phyloP scores from a whole-genome alignment of 1,140 invertebrate species.

The Galleria mellonella region DNA sequence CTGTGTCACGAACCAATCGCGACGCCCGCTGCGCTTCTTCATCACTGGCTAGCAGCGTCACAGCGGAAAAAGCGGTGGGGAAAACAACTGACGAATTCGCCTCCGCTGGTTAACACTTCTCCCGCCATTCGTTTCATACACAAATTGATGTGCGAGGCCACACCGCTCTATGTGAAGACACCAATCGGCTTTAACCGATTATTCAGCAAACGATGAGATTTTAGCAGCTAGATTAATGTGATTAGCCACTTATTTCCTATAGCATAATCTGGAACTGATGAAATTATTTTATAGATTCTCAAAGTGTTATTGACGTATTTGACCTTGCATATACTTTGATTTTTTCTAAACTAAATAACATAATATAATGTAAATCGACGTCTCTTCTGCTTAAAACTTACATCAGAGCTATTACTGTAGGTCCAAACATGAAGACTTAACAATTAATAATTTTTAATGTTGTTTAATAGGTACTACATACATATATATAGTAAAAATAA shows the following conservation, averaged over 20 bases:
- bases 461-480: no score
- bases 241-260: background rate
- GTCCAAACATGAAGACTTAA: no score
- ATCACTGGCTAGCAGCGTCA: slow-evolving; percentile 37
- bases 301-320: no score
- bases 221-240: slow-evolving; percentile 1
- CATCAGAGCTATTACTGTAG: no score
- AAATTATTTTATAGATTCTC: background rate
- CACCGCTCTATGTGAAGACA: slow-evolving; percentile 43
- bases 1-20: slow-evolving; percentile 36
- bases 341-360: no score
- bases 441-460: no score
- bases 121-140: slow-evolving; percentile 47
- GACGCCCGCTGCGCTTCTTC: slow-evolving; percentile 21
- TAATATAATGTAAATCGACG: no score
- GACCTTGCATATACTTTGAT: no score
- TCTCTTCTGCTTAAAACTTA: no score
- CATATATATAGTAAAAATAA: no score
- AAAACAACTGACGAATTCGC: slow-evolving; percentile 51
- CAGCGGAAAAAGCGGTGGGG: slow-evolving; percentile 52
- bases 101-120: slow-evolving; percentile 33
- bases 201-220: slow-evolving; percentile 12
- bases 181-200: slow-evolving; percentile 42
- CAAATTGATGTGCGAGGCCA: slow-evolving; percentile 49
- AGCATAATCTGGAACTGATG: background rate